A percentile compares a stretch with the other conserved stretches of the same genome.
These are phyloP conservation scores for Octonoba sinensis DNA, from an alignment of 2,888 invertebrate genomes.

Conservation along the genomic window DNA sequence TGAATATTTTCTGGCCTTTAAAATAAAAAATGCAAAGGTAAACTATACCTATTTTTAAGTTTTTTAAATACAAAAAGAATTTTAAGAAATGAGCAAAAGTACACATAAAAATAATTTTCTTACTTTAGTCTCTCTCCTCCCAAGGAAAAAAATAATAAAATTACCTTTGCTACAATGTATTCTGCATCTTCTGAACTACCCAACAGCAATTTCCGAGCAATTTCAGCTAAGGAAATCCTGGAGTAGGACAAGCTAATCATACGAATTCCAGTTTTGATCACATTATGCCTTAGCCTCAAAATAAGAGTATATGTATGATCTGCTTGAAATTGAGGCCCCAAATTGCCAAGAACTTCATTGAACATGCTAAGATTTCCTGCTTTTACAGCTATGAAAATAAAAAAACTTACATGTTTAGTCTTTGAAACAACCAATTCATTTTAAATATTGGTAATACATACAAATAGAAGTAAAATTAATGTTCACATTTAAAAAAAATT, in stretches of 20 bases:
- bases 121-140: too few species aligned
- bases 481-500: not conserved
- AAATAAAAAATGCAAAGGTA: too few species aligned
- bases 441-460: not conserved
- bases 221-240: slow-evolving; percentile 93
- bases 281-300: slow-evolving; percentile 95
- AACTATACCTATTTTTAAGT: too few species aligned
- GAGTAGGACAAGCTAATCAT: slow-evolving; percentile 97
- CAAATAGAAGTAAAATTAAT: not conserved
- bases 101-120: too few species aligned
- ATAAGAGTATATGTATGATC: slow-evolving; percentile 98
- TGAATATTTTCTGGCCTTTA: too few species aligned
- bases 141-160: not conserved
- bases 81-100: too few species aligned
- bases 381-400: slow-evolving; percentile 78
- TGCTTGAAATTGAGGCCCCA: slow-evolving; percentile 89
- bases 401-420: not conserved
- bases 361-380: slow-evolving; percentile 95
- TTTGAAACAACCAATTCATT: not conserved
- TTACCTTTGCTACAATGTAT: slow-evolving; percentile 93
- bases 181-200: slow-evolving; percentile 96
- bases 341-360: slow-evolving; percentile 91
- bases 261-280: slow-evolving; percentile 97
- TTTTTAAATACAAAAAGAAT: too few species aligned
- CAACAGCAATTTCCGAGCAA: slow-evolving; percentile 91